A percentile compares a stretch with the other conserved stretches of the same genome.
Conservation (phyloP, 2,113 vertebrate species). For the Silurus meridionalis region DNA sequence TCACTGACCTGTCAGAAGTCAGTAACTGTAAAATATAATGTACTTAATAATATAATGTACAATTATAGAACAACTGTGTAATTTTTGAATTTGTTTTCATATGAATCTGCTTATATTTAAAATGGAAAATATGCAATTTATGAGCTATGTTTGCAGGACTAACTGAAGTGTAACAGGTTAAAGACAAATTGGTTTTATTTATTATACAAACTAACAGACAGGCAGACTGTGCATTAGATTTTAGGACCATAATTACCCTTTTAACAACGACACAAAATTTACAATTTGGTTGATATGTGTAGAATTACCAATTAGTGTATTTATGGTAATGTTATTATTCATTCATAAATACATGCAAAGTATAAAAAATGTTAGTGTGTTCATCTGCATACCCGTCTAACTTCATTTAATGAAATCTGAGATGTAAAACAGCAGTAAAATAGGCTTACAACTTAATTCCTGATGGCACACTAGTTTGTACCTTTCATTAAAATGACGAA, state of each 20-base stretch:
- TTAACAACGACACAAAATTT: slow-evolving; percentile 9
- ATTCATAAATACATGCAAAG: neutral
- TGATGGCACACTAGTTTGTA: slow-evolving; percentile 45
- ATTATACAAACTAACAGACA: neutral
- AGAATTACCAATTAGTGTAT: neutral
- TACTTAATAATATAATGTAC: no score
- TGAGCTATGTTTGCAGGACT: neutral
- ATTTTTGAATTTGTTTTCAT: no score
- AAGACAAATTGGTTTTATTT: slow-evolving; percentile 1
- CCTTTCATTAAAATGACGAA: slow-evolving; percentile 57
- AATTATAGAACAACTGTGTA: no score
- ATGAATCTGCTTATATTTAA: no score
- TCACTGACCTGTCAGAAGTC: neutral
- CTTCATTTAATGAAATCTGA: slow-evolving; percentile 14
- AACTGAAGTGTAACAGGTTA: slow-evolving; percentile 12
- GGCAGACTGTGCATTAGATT: neutral
- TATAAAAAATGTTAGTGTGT: neutral
- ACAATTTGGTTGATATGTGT: slow-evolving; percentile 21
- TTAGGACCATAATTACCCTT: slow-evolving; percentile 5
- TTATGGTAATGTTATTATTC: slow-evolving; percentile 30
- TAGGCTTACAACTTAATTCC: slow-evolving; percentile 32
- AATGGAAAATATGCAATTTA: neutral
- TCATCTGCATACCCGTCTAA: slow-evolving; percentile 33
- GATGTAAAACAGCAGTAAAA: slow-evolving; percentile 10
- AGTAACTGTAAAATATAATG: no score